Percentiles rank a stretch among this genome's conserved stretches.
Conservation (phyloP, 2,888 invertebrate species). For the Lacanobia oleracea region DNA sequence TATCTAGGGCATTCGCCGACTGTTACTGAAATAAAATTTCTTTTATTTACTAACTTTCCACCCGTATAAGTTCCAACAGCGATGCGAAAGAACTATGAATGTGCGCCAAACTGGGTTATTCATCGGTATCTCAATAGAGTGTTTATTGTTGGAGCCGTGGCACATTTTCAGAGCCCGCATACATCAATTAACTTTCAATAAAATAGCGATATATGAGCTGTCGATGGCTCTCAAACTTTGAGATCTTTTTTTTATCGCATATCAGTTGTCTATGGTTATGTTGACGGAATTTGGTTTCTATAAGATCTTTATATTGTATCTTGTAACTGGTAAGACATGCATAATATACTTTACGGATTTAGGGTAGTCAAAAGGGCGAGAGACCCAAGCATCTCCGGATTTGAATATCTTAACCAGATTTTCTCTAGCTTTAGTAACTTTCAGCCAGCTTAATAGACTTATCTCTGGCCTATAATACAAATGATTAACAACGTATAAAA, state of each 20-base stretch:
- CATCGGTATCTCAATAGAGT: constrained; percentile 50
- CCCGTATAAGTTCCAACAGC: constrained; percentile 44
- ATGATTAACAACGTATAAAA: background rate
- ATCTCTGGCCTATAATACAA: background rate
- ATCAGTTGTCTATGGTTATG: background rate
- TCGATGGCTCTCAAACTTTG: constrained; percentile 55
- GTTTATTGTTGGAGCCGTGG: constrained; percentile 68
- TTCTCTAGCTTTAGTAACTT: background rate
- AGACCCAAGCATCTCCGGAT: background rate
- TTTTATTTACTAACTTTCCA: constrained; percentile 44
- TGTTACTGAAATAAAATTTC: constrained; percentile 48
- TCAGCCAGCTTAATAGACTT: background rate
- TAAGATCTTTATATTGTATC: background rate
- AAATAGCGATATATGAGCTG: constrained; percentile 70
- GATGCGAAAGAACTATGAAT: constrained; percentile 27
- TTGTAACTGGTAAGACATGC: background rate
- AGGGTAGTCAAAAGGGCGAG: constrained; percentile 5
- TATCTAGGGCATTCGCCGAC: constrained; percentile 43
- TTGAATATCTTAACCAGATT: constrained; percentile 27
- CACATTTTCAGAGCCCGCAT: constrained; percentile 78
- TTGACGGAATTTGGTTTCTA: background rate
- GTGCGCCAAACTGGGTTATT: constrained; percentile 40
- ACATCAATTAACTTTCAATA: constrained; percentile 82
- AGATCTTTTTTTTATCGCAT: constrained; percentile 18
- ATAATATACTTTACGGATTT: constrained; percentile 13